phyloP scores from a whole-genome alignment of 1,140 invertebrate species.

The Trichonephila clavata region DNA sequence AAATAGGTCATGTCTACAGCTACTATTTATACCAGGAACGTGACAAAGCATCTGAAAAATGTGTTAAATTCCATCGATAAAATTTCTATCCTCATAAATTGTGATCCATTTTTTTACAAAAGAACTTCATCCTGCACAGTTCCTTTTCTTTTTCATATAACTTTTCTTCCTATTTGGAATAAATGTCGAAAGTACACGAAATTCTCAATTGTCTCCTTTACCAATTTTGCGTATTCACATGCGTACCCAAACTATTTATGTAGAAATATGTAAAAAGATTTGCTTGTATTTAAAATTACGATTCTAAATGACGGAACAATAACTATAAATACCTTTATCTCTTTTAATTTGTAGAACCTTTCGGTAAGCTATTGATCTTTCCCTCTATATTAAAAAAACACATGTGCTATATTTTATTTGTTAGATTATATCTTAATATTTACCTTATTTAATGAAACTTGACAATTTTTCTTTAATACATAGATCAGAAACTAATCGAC shows the following conservation, averaged over 20 bases:
- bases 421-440: too few species aligned
- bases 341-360: too few species aligned
- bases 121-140: neutral
- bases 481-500: too few species aligned
- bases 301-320: too few species aligned
- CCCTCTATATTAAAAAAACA: too few species aligned
- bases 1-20: conserved; percentile 50
- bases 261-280: neutral
- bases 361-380: too few species aligned
- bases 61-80: conserved; percentile 56
- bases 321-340: too few species aligned
- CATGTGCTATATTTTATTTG: too few species aligned
- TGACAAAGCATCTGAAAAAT: conserved; percentile 69
- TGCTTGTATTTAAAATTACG: too few species aligned
- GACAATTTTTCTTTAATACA: too few species aligned
- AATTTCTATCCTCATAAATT: conserved; percentile 59
- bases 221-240: neutral
- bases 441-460: too few species aligned
- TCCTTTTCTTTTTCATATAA: neutral
- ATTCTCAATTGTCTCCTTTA: neutral
- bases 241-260: neutral
- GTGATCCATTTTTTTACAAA: neutral
- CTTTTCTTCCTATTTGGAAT: neutral
- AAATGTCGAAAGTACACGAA: neutral
- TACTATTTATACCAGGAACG: conserved; percentile 58